Evolutionary conservation across 1,140 invertebrate species (phyloP).

Genomic region (Oscheius sp.): DNA sequence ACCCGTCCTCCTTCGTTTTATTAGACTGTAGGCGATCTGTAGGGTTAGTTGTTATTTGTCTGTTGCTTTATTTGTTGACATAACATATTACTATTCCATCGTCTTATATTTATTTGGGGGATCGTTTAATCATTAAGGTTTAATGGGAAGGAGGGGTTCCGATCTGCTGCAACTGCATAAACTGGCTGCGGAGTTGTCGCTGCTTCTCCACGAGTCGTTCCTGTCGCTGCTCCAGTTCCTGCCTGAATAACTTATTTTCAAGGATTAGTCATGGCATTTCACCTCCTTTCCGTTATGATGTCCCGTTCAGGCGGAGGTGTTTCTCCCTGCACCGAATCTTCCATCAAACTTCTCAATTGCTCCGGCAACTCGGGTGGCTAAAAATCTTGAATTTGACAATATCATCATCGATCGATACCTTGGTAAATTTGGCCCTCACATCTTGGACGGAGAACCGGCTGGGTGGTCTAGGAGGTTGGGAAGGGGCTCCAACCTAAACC

Average conservation of each 20-base stretch:
- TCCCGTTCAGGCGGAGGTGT: conserved; percentile 33
- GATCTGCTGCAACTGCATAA: conserved; percentile 41
- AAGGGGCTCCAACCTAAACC: conserved; percentile 19
- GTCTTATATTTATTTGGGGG: no score
- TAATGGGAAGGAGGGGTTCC: conserved; percentile 3
- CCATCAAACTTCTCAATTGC: conserved; percentile 19
- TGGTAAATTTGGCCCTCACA: conserved; percentile 37
- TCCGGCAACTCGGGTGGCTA: conserved; percentile 27
- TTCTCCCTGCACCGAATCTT: conserved; percentile 26
- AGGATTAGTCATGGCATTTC: neutral
- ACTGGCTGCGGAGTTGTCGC: conserved; percentile 35
- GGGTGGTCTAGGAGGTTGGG: conserved; percentile 24
- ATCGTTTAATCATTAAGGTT: conserved; percentile 6
- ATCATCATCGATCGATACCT: no score
- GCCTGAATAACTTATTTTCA: conserved; percentile 7
- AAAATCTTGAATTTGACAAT: conserved; percentile 2
- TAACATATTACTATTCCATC: no score
- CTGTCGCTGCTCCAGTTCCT: conserved; percentile 37
- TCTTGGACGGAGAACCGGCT: conserved; percentile 33
- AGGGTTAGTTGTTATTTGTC: no score
- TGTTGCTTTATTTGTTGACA: no score
- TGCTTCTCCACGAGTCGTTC: conserved; percentile 43
- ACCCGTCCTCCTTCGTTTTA: neutral
- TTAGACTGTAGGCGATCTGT: no score
- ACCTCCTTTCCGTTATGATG: conserved; percentile 32